These are phyloP conservation scores for Lasioglossum albipes DNA, from an alignment of 1,140 invertebrate species.

Conservation along the genomic window DNA sequence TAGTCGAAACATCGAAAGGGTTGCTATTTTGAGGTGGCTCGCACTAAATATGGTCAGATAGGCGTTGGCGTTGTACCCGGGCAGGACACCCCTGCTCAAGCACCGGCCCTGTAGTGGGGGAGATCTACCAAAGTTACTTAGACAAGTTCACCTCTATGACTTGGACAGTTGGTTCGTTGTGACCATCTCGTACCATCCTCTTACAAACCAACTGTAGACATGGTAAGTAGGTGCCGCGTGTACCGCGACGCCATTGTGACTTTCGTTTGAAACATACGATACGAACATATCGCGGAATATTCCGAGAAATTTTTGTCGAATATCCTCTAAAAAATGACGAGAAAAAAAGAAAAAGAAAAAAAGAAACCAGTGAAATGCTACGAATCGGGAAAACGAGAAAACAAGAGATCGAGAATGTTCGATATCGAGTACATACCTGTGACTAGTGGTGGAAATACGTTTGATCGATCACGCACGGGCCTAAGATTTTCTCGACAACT, in stretches of 20 bases:
- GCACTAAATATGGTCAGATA: slow-evolving; percentile 80
- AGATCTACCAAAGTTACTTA: slow-evolving; percentile 78
- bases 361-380: neutral
- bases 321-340: neutral
- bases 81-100: slow-evolving; percentile 71
- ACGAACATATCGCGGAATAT: neutral
- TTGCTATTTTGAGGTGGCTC: slow-evolving; percentile 76
- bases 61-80: slow-evolving; percentile 71
- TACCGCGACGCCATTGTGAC: slow-evolving; percentile 14
- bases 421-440: neutral
- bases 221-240: slow-evolving; percentile 70
- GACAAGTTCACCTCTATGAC: slow-evolving; percentile 76
- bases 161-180: slow-evolving; percentile 79
- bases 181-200: slow-evolving; percentile 77
- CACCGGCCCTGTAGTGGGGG: slow-evolving; percentile 70
- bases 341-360: too few species aligned
- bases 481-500: slow-evolving; percentile 5
- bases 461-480: neutral
- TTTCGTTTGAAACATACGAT: neutral
- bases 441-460: slow-evolving; percentile 25
- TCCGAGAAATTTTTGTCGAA: neutral
- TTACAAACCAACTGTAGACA: slow-evolving; percentile 70
- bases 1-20: slow-evolving; percentile 72
- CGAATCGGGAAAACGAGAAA: neutral
- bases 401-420: neutral